Evolutionary conservation across 2,888 invertebrate species (phyloP).

Genomic region (Nomada goodeniana): DNA sequence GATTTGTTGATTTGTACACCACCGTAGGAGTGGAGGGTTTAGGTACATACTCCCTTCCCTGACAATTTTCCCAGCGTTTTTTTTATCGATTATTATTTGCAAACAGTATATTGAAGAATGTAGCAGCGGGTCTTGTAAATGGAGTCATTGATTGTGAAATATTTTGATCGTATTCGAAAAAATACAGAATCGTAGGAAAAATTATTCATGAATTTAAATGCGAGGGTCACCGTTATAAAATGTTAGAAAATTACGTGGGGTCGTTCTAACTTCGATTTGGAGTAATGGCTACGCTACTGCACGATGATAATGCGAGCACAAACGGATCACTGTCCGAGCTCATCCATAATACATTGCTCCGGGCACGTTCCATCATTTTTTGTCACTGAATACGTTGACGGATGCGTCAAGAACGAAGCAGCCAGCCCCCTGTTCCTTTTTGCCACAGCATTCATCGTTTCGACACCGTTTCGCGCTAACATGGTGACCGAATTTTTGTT

Average conservation of each 20-base stretch:
- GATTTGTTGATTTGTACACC: no score
- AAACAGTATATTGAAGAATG: no score
- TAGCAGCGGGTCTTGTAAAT: no score
- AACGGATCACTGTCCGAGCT: slow-evolving; percentile 70
- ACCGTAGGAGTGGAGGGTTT: no score
- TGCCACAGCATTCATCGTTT: background rate
- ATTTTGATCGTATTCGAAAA: no score
- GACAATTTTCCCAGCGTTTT: no score
- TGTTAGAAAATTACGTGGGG: background rate
- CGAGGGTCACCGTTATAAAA: background rate
- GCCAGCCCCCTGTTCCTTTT: slow-evolving; percentile 1
- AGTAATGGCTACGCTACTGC: slow-evolving; percentile 64
- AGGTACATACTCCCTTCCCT: no score
- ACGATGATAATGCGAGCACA: slow-evolving; percentile 68
- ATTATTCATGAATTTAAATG: background rate
- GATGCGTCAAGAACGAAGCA: slow-evolving; percentile 14
- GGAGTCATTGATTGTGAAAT: no score
- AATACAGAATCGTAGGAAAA: no score
- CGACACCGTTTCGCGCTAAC: background rate
- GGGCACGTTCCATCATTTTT: slow-evolving; percentile 74
- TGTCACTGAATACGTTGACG: slow-evolving; percentile 58
- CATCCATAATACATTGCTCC: slow-evolving; percentile 62
- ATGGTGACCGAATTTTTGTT: background rate
- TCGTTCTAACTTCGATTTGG: background rate
- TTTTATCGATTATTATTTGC: no score